Evolutionary conservation across 2,888 invertebrate species (phyloP).

Genomic region (Yponomeuta malinellus): DNA sequence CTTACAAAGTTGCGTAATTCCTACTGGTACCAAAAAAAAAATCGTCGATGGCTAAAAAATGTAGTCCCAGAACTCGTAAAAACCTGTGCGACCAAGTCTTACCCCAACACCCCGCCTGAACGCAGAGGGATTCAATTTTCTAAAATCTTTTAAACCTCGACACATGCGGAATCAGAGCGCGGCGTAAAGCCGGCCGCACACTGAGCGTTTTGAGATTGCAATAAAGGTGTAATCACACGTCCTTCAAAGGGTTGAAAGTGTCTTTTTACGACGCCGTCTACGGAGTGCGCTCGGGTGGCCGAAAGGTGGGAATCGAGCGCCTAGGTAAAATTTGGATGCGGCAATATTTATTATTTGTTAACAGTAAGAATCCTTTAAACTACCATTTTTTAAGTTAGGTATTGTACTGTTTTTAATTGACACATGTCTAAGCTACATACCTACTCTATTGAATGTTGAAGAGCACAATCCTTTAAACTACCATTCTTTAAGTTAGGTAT

Average conservation of each 20-base stretch:
- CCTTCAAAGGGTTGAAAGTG: constrained; percentile 45
- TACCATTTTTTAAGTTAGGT: no score
- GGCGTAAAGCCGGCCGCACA: constrained; percentile 14
- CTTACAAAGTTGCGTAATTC: no score
- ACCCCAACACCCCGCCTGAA: neutral
- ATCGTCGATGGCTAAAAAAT: no score
- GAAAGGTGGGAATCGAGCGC: neutral
- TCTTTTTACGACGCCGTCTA: constrained; percentile 40
- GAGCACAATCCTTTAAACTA: no score
- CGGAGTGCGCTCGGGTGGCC: neutral
- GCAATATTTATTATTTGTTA: neutral
- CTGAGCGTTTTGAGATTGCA: constrained; percentile 37
- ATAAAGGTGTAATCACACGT: constrained; percentile 61
- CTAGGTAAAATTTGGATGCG: neutral
- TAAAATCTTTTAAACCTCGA: constrained; percentile 15
- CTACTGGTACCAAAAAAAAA: no score
- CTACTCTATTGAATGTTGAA: no score
- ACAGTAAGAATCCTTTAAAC: no score
- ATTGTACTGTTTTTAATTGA: no score
- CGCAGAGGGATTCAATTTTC: constrained; percentile 12
- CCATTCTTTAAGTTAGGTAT: no score
- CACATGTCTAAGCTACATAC: no score
- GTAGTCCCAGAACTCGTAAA: neutral
- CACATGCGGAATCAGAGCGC: constrained; percentile 13
- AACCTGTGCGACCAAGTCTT: neutral